A percentile compares a stretch with the other conserved stretches of the same genome.
phyloP scores from a whole-genome alignment of 2,797 vertebrate species.

The Alauda arvensis region DNA sequence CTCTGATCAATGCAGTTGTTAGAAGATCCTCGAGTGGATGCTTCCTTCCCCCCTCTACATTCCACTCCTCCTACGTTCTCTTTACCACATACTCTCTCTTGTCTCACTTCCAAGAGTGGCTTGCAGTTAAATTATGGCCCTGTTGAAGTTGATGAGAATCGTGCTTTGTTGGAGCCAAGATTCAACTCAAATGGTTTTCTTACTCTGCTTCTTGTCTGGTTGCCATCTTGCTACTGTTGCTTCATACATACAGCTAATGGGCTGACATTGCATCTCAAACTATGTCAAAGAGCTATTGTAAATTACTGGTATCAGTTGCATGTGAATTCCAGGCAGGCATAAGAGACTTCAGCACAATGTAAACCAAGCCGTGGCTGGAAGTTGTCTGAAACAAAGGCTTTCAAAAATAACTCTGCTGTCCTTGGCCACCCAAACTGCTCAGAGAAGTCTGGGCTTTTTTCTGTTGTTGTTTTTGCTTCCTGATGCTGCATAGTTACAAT shows the following conservation, averaged over 20 bases:
- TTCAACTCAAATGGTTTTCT: constrained; percentile 30
- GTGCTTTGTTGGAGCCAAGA: constrained; percentile 38
- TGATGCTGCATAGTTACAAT: not conserved
- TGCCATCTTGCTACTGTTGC: constrained; percentile 51
- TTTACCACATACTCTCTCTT: constrained; percentile 47
- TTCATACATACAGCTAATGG: constrained; percentile 21
- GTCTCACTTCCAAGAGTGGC: constrained; percentile 41
- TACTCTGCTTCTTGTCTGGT: constrained; percentile 47
- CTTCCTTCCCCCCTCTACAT: constrained; percentile 36
- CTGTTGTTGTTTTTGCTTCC: constrained; percentile 22
- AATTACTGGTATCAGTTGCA: constrained; percentile 53
- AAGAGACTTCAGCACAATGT: constrained; percentile 22
- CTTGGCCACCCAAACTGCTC: constrained; percentile 27
- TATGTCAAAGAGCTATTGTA: constrained; percentile 46
- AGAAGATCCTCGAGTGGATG: constrained; percentile 14
- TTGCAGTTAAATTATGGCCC: constrained; percentile 53
- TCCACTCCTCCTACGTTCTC: constrained; percentile 51
- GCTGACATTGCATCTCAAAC: constrained; percentile 34
- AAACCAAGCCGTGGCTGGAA: constrained; percentile 35
- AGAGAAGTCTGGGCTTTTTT: not conserved
- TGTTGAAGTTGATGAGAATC: constrained; percentile 40
- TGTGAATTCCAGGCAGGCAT: constrained; percentile 11
- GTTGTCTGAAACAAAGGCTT: constrained; percentile 33
- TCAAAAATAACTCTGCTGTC: constrained; percentile 9
- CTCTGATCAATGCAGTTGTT: constrained; percentile 5